Evolutionary conservation across 2,113 vertebrate genomes (phyloP).

Genomic region (Barbus barbus): DNA sequence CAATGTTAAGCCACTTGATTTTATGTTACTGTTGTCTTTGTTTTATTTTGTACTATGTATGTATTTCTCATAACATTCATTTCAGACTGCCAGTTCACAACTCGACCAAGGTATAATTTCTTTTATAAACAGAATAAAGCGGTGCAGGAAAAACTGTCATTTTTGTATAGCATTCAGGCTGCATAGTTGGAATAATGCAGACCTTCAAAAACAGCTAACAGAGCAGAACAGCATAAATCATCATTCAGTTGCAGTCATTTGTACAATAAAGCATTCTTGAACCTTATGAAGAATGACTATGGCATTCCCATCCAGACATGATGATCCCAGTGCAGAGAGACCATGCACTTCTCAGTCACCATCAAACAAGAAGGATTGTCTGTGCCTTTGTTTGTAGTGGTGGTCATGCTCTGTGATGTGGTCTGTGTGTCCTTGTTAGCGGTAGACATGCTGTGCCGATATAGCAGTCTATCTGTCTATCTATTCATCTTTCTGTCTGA

Average conservation of each 20-base stretch:
- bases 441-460: background rate
- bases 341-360: background rate
- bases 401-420: constrained; percentile 17
- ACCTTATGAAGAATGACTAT: background rate
- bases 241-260: background rate
- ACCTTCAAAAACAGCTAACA: background rate
- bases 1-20: no score
- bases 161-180: background rate
- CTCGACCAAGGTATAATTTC: background rate
- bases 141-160: background rate
- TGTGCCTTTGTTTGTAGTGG: background rate
- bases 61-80: background rate
- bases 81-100: background rate
- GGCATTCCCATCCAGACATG: background rate
- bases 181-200: background rate
- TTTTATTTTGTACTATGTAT: background rate
- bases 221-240: background rate
- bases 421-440: constrained; percentile 12
- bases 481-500: constrained; percentile 6
- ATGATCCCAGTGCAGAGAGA: background rate
- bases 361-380: constrained; percentile 3
- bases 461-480: background rate
- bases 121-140: background rate
- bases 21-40: background rate
- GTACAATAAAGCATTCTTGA: background rate